Evolutionary conservation across 2,888 invertebrate genomes (phyloP).

Genomic region (Synergus itoensis): DNA sequence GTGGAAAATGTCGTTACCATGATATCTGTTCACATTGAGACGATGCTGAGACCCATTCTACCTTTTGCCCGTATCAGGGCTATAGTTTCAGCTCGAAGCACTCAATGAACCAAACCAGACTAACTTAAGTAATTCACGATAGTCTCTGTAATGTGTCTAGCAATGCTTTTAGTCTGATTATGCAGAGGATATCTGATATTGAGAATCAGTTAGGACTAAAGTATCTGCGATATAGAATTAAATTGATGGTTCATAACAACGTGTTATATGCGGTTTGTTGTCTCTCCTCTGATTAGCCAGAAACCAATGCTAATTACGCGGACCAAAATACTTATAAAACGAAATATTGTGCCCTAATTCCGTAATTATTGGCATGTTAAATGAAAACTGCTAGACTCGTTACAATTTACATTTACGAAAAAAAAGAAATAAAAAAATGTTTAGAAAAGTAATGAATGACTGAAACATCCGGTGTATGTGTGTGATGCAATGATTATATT

Average conservation of each 20-base stretch:
- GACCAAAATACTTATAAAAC: background rate
- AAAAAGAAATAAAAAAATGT: background rate
- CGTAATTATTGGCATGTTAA: background rate
- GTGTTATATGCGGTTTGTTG: no score
- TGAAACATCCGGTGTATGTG: background rate
- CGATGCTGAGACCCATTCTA: background rate
- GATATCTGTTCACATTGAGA: conserved; percentile 26
- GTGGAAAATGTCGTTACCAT: conserved; percentile 30
- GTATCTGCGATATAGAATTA: background rate
- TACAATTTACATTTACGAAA: background rate
- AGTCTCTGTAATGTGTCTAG: conserved; percentile 5
- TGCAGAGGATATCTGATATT: background rate
- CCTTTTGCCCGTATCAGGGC: background rate
- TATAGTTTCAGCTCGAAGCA: conserved; percentile 21
- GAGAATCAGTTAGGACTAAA: background rate
- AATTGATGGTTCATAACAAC: background rate
- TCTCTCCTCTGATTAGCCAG: background rate
- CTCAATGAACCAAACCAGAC: conserved; percentile 22
- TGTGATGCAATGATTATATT: conserved; percentile 30
- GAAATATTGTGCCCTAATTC: background rate
- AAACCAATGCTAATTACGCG: background rate
- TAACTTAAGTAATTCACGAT: conserved; percentile 20
- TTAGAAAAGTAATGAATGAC: background rate
- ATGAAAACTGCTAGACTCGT: background rate
- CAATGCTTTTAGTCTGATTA: background rate